These are phyloP conservation scores for Scophthalmus maximus DNA, from an alignment of 2,113 vertebrate genomes.

Conservation along the genomic window DNA sequence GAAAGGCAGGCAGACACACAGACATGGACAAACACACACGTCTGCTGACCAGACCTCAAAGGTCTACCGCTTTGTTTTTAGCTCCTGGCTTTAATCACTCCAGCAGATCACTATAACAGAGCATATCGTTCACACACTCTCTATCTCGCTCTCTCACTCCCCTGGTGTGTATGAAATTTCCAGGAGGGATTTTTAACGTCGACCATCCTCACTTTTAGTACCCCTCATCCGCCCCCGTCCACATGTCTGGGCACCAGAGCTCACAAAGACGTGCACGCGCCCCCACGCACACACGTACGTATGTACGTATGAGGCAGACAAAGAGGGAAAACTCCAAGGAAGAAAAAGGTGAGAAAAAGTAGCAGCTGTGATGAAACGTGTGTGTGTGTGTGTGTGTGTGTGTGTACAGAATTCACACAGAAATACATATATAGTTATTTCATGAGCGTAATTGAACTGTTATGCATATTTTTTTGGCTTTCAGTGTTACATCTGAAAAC, in stretches of 20 bases:
- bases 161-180: constrained; percentile 52
- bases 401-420: constrained; percentile 4
- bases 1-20: constrained; percentile 25
- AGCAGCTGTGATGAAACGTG: constrained; percentile 13
- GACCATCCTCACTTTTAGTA: constrained; percentile 48
- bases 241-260: constrained; percentile 58
- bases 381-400: background rate
- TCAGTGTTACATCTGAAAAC: constrained; percentile 8
- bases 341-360: constrained; percentile 17
- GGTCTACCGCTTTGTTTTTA: constrained; percentile 64
- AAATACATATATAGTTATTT: background rate
- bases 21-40: constrained; percentile 40
- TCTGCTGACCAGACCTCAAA: constrained; percentile 60
- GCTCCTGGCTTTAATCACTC: constrained; percentile 70
- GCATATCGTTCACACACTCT: constrained; percentile 61
- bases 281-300: constrained; percentile 11
- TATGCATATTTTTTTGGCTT: constrained; percentile 9
- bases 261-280: constrained; percentile 23
- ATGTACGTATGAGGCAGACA: constrained; percentile 4
- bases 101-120: constrained; percentile 73
- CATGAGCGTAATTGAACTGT: background rate
- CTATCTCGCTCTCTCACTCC: constrained; percentile 19
- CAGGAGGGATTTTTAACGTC: constrained; percentile 55
- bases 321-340: too few species aligned
- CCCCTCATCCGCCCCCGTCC: constrained; percentile 8